These are phyloP conservation scores for Clupea harengus DNA, from an alignment of 2,113 vertebrate genomes.

Conservation along the genomic window DNA sequence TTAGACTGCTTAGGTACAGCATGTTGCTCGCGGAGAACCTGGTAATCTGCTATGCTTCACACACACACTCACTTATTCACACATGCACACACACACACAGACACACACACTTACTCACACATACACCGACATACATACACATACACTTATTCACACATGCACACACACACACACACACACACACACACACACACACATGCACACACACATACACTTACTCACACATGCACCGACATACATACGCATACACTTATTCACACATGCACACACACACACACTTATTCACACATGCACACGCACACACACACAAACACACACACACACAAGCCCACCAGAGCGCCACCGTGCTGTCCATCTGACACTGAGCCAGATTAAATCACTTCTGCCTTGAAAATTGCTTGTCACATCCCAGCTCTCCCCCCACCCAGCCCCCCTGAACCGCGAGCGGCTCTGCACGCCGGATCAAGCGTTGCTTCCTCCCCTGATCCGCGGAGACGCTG, in stretches of 20 bases:
- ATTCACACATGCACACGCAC: slow-evolving; percentile 27
- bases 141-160: neutral
- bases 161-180: neutral
- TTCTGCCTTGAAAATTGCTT: slow-evolving; percentile 43
- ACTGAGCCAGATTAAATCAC: slow-evolving; percentile 44
- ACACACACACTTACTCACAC: neutral
- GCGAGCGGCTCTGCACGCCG: neutral
- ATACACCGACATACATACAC: slow-evolving; percentile 16
- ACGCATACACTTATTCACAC: neutral
- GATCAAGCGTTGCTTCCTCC: neutral
- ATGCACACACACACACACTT: slow-evolving; percentile 4
- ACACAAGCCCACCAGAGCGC: neutral
- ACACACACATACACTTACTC: neutral
- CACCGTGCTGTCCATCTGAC: slow-evolving; percentile 35
- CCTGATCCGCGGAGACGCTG: neutral
- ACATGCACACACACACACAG: slow-evolving; percentile 21
- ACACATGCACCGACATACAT: neutral
- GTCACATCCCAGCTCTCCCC: slow-evolving; percentile 46
- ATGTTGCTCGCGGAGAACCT: neutral
- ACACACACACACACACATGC: neutral
- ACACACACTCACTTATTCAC: neutral
- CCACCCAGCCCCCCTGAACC: neutral
- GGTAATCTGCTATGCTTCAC: neutral
- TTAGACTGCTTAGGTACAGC: neutral
- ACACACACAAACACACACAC: neutral